These are phyloP conservation scores for Noctua comes DNA, from an alignment of 2,888 invertebrate species.

Conservation along the genomic window DNA sequence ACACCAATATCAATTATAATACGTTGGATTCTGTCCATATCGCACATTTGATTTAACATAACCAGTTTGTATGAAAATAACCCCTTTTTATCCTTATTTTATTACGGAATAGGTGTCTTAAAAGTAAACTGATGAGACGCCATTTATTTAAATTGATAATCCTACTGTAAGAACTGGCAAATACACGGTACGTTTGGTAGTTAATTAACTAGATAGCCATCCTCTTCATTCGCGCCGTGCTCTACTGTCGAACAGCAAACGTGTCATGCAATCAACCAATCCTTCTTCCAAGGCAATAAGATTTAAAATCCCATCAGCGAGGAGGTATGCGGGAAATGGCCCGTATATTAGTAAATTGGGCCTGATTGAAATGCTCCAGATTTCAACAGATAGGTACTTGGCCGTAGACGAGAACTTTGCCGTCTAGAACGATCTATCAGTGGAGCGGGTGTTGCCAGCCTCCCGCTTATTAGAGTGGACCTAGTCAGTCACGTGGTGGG, in stretches of 20 bases:
- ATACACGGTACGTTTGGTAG: conserved; percentile 26
- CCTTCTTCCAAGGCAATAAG: conserved; percentile 30
- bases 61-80: neutral
- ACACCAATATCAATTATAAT: neutral
- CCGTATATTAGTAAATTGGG: conserved; percentile 75
- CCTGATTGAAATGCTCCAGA: conserved; percentile 83
- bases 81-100: neutral
- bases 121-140: too few species aligned
- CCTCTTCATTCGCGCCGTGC: conserved; percentile 41
- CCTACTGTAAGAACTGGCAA: conserved; percentile 12
- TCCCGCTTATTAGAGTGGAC: conserved; percentile 26
- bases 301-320: conserved; percentile 18
- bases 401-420: conserved; percentile 1
- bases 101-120: neutral
- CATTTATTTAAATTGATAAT: conserved; percentile 3
- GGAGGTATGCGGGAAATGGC: conserved; percentile 17
- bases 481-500: conserved; percentile 30
- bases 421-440: conserved; percentile 50
- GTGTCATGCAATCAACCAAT: conserved; percentile 13
- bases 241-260: conserved; percentile 23
- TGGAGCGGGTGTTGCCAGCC: neutral
- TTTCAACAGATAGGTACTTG: conserved; percentile 66
- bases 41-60: neutral
- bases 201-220: conserved; percentile 47
- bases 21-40: neutral